Base-by-base conservation (phyloP, 2,113 vertebrate genomes). In the Oreochromis aureus region DNA sequence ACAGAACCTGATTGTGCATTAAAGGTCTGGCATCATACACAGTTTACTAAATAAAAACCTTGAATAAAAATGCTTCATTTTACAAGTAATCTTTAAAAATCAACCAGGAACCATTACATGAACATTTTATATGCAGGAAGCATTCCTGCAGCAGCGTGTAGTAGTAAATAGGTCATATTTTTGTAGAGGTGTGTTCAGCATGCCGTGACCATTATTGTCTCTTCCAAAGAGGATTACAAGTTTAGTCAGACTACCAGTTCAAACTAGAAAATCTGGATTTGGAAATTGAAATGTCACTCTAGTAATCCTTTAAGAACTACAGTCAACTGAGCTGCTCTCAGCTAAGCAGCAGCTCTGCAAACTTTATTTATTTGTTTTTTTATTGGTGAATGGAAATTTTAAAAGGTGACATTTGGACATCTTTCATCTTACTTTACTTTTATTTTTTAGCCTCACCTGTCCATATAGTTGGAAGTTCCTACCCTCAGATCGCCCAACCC, bases 391-490 rank as follows among this genome's bases (percentile, higher is more conserved):
- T 53, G 51, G n/a, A n/a, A 22, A 9, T 55, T 55, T 55, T 55
- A 11, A 22, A 55, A 6, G n/a, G n/a, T 55, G 22, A 55, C 5
- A 11, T n/a, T 48, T 22, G 9, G 6, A 39, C 2, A 18, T 22
- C 24, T 46, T 5, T 84, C 18, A 30, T 80, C 3, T 24, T 10
- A 10, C 18, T 9, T 53, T 48, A 69, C 54, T 22, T 89, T 66
- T 34, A 53, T 15, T 88, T 10, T 87, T 81, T 83, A 96, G 98
- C 93, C 44, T 98, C 97, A 18, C 98, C 98, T 16, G 93, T 94
- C 78, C 97, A 96, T 0, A 10, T 93, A 0, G 2, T 93, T 30
- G 97, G 94, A 92, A 95, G 76, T 83, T 95, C 88, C 63, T 95
- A 95, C 84, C 96, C 94, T 76, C 96, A 94, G 84, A 84, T 94